Conservation (phyloP, 2,113 vertebrate genomes). For the Burhinus oedicnemus region DNA sequence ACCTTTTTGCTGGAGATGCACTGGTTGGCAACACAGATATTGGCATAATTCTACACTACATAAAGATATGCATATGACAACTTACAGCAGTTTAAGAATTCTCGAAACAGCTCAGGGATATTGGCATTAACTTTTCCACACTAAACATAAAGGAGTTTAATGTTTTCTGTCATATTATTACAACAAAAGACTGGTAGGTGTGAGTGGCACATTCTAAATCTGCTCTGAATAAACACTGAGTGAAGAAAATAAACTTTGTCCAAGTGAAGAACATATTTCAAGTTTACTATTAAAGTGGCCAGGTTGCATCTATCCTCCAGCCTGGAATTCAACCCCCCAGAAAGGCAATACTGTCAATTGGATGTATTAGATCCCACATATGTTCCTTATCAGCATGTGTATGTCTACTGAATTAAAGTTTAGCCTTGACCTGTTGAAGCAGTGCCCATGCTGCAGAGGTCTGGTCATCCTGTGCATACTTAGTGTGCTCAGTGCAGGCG, state of each 20-base stretch:
- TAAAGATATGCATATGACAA: background rate
- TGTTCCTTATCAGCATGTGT: background rate
- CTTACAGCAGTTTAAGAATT: background rate
- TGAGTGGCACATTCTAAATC: background rate
- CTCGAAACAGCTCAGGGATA: background rate
- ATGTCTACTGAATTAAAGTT: background rate
- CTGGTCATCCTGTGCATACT: background rate
- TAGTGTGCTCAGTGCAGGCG: background rate
- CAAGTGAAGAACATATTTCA: background rate
- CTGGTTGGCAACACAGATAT: background rate
- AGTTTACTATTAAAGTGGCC: background rate
- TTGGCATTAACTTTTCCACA: background rate
- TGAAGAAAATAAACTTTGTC: background rate
- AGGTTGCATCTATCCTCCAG: background rate
- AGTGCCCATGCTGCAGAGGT: background rate
- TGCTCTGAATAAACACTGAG: background rate
- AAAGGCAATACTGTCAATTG: background rate
- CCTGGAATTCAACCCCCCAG: background rate
- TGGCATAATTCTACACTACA: background rate
- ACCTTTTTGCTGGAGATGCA: background rate
- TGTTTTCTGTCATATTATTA: background rate
- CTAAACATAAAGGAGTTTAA: background rate
- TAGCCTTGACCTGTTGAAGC: background rate
- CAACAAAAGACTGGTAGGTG: background rate
- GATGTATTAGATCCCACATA: background rate